Conservation (phyloP, 2,888 invertebrate species). For the Aporophyla nigra region DNA sequence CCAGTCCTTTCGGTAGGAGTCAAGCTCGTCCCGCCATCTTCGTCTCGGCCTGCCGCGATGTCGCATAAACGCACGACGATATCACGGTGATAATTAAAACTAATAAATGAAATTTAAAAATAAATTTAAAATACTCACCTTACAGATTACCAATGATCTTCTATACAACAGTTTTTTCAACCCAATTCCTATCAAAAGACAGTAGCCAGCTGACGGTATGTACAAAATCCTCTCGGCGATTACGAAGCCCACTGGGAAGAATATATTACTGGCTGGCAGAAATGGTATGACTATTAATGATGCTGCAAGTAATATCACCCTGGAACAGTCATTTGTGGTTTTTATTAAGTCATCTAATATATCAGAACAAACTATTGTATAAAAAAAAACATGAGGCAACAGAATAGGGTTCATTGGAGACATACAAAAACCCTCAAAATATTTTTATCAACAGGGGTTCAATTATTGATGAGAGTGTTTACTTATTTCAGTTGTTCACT, state of each 20-base stretch:
- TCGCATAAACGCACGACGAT: no score
- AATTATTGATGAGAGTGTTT: no score
- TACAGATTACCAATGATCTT: slow-evolving; percentile 60
- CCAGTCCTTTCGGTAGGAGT: no score
- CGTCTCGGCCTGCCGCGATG: no score
- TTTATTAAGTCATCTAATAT: background rate
- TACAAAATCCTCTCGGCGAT: slow-evolving; percentile 96
- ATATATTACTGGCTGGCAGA: slow-evolving; percentile 95
- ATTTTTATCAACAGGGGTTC: no score
- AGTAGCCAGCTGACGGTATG: slow-evolving; percentile 95
- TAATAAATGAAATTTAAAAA: no score
- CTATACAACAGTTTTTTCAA: slow-evolving; percentile 78
- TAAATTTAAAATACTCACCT: no score
- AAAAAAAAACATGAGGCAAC: background rate
- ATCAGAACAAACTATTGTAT: background rate
- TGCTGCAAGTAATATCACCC: slow-evolving; percentile 90
- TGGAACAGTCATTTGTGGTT: slow-evolving; percentile 77
- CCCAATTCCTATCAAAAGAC: slow-evolving; percentile 93
- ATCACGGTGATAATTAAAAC: no score
- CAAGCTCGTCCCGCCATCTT: no score
- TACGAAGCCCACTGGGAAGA: slow-evolving; percentile 97
- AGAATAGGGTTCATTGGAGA: slow-evolving; percentile 1
- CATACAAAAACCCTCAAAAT: no score
- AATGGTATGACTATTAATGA: slow-evolving; percentile 94
- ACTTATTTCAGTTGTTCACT: background rate